These are phyloP conservation scores for Genyomyrus donnyi DNA, from an alignment of 2,113 vertebrate genomes.

Conservation along the genomic window DNA sequence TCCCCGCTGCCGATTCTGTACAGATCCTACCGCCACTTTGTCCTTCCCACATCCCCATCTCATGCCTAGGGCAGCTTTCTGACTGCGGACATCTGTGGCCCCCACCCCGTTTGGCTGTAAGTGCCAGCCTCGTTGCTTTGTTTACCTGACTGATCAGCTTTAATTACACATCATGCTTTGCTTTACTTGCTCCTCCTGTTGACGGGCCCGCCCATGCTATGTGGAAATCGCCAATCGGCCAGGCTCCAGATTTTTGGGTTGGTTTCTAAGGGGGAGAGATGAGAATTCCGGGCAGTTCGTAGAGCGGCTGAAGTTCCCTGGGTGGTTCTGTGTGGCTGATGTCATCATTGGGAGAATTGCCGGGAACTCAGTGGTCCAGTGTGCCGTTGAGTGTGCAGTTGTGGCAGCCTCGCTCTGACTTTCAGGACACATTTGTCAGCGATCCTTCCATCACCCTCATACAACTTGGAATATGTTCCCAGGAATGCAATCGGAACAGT, in stretches of 20 bases:
- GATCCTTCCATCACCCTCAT: not conserved
- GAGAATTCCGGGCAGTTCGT: not conserved
- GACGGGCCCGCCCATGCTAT: not conserved
- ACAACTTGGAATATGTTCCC: not conserved
- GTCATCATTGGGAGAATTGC: not conserved
- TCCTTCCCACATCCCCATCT: not conserved
- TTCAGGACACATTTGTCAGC: not conserved
- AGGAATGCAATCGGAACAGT: not conserved
- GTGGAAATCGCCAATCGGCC: not conserved
- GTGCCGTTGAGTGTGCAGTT: not conserved
- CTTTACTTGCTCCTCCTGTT: not conserved
- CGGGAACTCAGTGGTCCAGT: not conserved
- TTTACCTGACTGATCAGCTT: not conserved
- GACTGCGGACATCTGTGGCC: not conserved
- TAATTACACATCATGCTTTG: not conserved
- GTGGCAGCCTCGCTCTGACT: not conserved
- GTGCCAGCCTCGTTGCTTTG: not conserved
- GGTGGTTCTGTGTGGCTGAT: not conserved
- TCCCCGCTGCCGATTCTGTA: not conserved
- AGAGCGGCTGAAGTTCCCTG: not conserved
- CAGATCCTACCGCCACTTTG: not conserved
- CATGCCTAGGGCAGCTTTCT: conserved; percentile 15
- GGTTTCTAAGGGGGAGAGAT: not conserved
- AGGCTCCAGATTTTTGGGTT: not conserved
- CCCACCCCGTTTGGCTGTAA: not conserved